Percentiles rank a stretch among this genome's conserved stretches.
phyloP scores from a whole-genome alignment of 2,797 vertebrate genomes.

The Rhynchotus rufescens region DNA sequence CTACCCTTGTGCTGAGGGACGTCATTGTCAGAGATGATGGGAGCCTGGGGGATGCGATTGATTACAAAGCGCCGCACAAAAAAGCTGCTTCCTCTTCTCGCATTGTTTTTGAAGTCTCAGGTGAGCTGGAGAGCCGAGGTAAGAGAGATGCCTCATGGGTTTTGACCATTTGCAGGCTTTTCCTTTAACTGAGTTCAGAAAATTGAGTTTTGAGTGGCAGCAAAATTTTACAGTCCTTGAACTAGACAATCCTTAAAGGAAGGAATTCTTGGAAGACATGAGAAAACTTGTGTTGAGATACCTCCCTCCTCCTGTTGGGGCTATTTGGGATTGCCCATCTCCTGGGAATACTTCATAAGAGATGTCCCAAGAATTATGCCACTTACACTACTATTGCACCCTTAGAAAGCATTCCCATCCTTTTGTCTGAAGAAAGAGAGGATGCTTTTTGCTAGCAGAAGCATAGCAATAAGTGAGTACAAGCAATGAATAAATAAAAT shows the following conservation, averaged over 20 bases:
- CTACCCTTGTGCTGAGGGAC: neutral
- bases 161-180: neutral
- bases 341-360: neutral
- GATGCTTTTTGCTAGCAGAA: neutral
- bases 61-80: neutral
- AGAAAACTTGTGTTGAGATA: neutral
- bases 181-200: neutral
- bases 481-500: no score
- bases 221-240: neutral
- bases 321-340: neutral
- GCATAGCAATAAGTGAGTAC: neutral
- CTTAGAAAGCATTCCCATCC: neutral
- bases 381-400: neutral
- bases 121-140: neutral
- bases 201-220: neutral
- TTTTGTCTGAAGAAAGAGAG: neutral
- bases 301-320: neutral
- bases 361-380: neutral
- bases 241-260: neutral
- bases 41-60: neutral
- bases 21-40: neutral
- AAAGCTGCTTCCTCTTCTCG: neutral
- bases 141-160: rapidly evolving
- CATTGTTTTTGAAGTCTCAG: neutral
- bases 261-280: neutral